phyloP scores from a whole-genome alignment of 2,888 invertebrate genomes.

The Phania funesta region DNA sequence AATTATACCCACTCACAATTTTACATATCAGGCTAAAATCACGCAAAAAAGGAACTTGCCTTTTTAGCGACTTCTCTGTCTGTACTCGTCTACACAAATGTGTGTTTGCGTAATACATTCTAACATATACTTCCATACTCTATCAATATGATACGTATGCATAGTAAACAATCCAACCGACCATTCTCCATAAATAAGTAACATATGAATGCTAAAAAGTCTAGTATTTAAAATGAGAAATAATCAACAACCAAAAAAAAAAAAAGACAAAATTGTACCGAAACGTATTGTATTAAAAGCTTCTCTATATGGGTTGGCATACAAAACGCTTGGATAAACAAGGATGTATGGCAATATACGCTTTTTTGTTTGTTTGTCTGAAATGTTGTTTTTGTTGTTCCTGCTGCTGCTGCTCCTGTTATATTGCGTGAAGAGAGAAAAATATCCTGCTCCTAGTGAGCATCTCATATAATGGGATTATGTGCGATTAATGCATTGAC shows the following conservation, averaged over 20 bases:
- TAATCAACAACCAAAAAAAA: background rate
- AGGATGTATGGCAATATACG: slow-evolving; percentile 60
- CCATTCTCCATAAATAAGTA: slow-evolving; percentile 54
- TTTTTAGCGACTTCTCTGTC: background rate
- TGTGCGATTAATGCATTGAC: slow-evolving; percentile 81
- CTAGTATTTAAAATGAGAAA: slow-evolving; percentile 62
- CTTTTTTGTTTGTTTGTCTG: slow-evolving; percentile 12
- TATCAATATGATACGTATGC: background rate
- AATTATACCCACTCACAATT: too few relatives aligned
- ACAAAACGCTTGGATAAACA: slow-evolving; percentile 67
- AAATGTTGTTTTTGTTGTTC: background rate
- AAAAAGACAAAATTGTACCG: slow-evolving; percentile 70
- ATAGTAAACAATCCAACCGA: slow-evolving; percentile 37
- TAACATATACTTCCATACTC: slow-evolving; percentile 10
- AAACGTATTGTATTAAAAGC: slow-evolving; percentile 63
- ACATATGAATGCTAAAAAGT: slow-evolving; percentile 67
- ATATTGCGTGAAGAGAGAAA: slow-evolving; percentile 50
- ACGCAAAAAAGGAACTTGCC: background rate
- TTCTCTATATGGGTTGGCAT: slow-evolving; percentile 59
- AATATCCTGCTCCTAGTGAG: slow-evolving; percentile 74
- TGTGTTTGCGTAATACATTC: slow-evolving; percentile 36
- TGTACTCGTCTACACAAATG: background rate
- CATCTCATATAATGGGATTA: slow-evolving; percentile 80
- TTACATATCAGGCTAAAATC: too few relatives aligned
- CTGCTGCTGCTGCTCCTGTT: slow-evolving; percentile 40